These are phyloP conservation scores for Leptinotarsa defecta DNA, from an alignment of 1,140 invertebrate genomes.

Conservation along the genomic window DNA sequence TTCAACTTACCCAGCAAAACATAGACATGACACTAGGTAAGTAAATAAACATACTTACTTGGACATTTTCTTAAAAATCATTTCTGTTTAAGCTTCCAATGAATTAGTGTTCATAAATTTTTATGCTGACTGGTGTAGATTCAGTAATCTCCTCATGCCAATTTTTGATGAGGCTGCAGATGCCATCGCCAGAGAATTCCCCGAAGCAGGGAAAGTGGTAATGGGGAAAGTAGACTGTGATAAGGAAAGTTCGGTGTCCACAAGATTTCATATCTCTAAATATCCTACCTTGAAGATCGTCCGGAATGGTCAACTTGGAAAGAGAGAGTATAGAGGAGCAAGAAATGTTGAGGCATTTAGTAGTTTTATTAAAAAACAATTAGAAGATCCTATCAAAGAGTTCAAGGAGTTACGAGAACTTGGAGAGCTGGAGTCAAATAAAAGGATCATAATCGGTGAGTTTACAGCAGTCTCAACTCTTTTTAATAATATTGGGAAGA, in stretches of 20 bases:
- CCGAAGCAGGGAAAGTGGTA: constrained; percentile 81
- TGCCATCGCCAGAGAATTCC: constrained; percentile 80
- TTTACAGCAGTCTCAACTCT: not conserved
- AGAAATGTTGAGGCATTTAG: constrained; percentile 84
- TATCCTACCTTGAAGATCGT: constrained; percentile 98
- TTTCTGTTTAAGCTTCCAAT: constrained; percentile 77
- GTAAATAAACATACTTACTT: not conserved
- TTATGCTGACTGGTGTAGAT: constrained; percentile 97
- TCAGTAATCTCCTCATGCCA: constrained; percentile 94
- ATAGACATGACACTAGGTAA: constrained; percentile 82
- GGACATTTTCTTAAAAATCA: not conserved
- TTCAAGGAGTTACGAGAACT: constrained; percentile 78
- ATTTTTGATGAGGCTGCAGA: constrained; percentile 96
- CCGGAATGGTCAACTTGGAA: constrained; percentile 89
- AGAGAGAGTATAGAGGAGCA: constrained; percentile 92
- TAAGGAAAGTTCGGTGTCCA: constrained; percentile 80
- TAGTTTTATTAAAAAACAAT: constrained; percentile 85
- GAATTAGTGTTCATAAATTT: constrained; percentile 98
- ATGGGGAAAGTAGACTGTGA: constrained; percentile 98
- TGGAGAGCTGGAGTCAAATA: constrained; percentile 81
- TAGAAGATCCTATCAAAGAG: constrained; percentile 87
- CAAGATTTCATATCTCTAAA: constrained; percentile 94
- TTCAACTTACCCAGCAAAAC: constrained; percentile 76
- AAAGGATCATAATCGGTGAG: constrained; percentile 85
- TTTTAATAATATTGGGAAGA: constrained; percentile 13